Evolutionary conservation across 2,888 invertebrate species (phyloP).

Genomic region (Aspidiotus rigidus): DNA sequence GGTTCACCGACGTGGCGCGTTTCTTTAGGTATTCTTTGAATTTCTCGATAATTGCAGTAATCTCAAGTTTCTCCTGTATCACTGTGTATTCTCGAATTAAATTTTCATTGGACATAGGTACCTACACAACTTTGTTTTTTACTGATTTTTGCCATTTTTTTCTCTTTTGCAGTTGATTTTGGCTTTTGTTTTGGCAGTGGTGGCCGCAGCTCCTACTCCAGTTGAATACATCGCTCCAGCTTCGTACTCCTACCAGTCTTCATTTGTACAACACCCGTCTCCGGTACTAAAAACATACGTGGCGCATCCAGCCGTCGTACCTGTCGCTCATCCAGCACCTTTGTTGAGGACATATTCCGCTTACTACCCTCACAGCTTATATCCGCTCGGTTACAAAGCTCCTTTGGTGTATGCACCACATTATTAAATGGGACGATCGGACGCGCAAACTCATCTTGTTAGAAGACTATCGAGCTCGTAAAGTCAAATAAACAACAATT

Average conservation of each 20-base stretch:
- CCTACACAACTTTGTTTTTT: too few relatives aligned
- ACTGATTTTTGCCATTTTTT: neutral
- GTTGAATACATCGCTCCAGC: constrained; percentile 5
- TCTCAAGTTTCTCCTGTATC: too few relatives aligned
- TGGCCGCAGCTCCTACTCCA: constrained; percentile 16
- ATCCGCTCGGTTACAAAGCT: constrained; percentile 3
- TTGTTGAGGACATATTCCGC: neutral
- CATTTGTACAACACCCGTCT: constrained; percentile 20
- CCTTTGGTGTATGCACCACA: constrained; percentile 12
- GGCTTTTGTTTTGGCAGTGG: constrained; percentile 15
- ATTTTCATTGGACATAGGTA: too few relatives aligned
- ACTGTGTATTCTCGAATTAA: too few relatives aligned
- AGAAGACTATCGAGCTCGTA: too few relatives aligned
- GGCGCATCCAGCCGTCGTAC: constrained; percentile 12
- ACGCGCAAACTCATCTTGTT: too few relatives aligned
- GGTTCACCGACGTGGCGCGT: too few relatives aligned
- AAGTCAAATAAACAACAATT: neutral
- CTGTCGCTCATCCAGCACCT: constrained; percentile 1
- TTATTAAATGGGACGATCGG: neutral
- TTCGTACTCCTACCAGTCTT: constrained; percentile 21
- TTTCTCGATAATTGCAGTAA: too few relatives aligned
- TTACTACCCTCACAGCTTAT: neutral
- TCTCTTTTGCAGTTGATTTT: constrained; percentile 12
- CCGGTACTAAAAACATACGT: constrained; percentile 14
- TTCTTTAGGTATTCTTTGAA: too few relatives aligned